Evolutionary conservation across 2,797 vertebrate species (phyloP).

Genomic region (Helicolenus hilgendorfi): DNA sequence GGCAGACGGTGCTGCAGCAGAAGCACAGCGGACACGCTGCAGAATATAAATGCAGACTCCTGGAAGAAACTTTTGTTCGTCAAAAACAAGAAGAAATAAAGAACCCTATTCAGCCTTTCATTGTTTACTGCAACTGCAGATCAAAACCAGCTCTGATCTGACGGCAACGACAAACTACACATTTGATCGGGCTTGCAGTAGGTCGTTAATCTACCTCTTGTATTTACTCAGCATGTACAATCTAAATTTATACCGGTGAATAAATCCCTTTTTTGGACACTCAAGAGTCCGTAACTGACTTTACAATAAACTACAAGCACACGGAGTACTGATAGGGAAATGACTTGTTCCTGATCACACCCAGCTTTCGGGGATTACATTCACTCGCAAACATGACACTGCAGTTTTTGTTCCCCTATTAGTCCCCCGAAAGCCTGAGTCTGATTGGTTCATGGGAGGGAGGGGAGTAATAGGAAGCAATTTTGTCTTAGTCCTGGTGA

Average conservation of each 20-base stretch:
- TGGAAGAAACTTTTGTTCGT: constrained; percentile 1
- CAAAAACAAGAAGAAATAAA: neutral
- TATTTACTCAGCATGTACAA: neutral
- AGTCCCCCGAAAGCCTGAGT: constrained; percentile 58
- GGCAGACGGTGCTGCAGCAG: constrained; percentile 17
- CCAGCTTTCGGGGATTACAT: constrained; percentile 33
- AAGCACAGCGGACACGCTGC: constrained; percentile 1
- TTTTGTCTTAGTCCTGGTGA: constrained; percentile 79
- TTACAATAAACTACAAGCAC: neutral
- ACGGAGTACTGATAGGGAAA: neutral
- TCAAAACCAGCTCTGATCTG: constrained; percentile 24
- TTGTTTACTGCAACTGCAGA: constrained; percentile 14
- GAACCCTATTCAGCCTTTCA: neutral
- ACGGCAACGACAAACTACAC: neutral
- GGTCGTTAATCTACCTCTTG: neutral
- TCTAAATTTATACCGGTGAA: neutral
- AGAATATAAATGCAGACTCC: constrained; percentile 11
- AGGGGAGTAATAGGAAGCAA: constrained; percentile 64
- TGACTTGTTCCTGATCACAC: constrained; percentile 33
- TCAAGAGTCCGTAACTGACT: neutral
- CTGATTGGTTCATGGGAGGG: constrained; percentile 65
- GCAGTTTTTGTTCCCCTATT: constrained; percentile 57
- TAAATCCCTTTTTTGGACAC: neutral
- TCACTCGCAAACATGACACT: constrained; percentile 71
- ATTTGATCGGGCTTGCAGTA: constrained; percentile 25